Evolutionary conservation across 2,113 vertebrate species (phyloP), one percentile per base, ranked within the genome.

Genomic region (Pluvianellus socialis): DNA sequence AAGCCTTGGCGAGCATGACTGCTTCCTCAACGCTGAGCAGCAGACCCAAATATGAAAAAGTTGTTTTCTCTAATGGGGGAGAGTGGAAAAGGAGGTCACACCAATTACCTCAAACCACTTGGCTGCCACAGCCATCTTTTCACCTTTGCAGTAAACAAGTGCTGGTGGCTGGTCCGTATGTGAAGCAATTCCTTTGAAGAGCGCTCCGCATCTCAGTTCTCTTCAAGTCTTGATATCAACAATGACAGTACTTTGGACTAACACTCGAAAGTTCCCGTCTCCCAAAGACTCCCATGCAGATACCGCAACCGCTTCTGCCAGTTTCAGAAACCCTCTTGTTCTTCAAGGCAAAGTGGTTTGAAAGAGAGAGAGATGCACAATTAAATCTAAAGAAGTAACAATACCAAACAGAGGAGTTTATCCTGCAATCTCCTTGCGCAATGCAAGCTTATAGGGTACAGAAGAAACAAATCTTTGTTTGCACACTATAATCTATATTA

Each of bases 391-490:
- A 94, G 68, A 81, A 84, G 58, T 50, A 74, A 22, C 9, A 70
- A 35, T 4, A 45, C 3, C 33, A 93, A 90, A 86, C 7, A 90
- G 85, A 95, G 75, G 82, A 81, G 90, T 85, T 79, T 83, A 67
- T 67, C 83, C 93, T 86, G 82, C 88, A 61, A 82, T 86, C 92
- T 95, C 89, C 89, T 96, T 59, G 56, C 35, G 35, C 86, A 96
- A 94, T 9, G 32, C 70, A 96, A 95, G 56, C 86, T 94, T 26
- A 7, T 26, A 91, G 94, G 91, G 94, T 24, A 94, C 92, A 93
- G 91, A 88, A 96, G 83, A 95, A 97, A 86, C 86, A 96, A 94
- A 96, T 83, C 87, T 92, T 85, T 97, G 82, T 95, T 96, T 97
- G 95, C 58, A 85, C 58, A 15, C 56, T n/a, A 6, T 38, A 47